Evolutionary conservation across 2,797 vertebrate genomes (phyloP).

Genomic region (Valencia hispanica): DNA sequence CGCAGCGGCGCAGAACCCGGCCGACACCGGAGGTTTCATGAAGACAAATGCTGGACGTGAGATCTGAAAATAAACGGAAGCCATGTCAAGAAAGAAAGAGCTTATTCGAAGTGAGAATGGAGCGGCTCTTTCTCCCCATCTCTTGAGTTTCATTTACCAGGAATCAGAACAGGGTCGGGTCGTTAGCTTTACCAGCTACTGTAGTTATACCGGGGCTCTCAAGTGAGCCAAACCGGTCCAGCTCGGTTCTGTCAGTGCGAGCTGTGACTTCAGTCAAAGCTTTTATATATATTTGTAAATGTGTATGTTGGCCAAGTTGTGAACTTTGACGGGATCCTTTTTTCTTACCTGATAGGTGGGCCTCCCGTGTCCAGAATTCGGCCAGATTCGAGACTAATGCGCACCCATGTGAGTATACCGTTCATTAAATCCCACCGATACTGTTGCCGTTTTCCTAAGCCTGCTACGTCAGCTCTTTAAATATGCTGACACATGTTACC

Average conservation of each 20-base stretch:
- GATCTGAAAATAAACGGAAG: background rate
- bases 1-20: too few species aligned
- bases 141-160: conserved; percentile 31
- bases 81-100: conserved; percentile 47
- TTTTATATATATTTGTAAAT: background rate
- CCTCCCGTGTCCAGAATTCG: conserved; percentile 9
- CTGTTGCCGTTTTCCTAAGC: background rate
- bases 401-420: conserved; percentile 64
- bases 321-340: background rate
- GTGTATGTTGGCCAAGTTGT: background rate
- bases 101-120: conserved; percentile 36
- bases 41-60: background rate
- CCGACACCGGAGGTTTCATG: too few species aligned
- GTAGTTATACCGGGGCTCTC: background rate
- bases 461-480: background rate
- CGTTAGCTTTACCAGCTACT: conserved; percentile 24
- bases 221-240: background rate
- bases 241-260: too few species aligned
- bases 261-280: background rate
- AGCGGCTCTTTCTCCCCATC: background rate
- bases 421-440: background rate
- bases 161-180: conserved; percentile 11
- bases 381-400: conserved; percentile 42
- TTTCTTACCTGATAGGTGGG: conserved; percentile 22
- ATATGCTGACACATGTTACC: background rate